phyloP scores from a whole-genome alignment of 2,888 invertebrate genomes.

The Galeruca laticollis region DNA sequence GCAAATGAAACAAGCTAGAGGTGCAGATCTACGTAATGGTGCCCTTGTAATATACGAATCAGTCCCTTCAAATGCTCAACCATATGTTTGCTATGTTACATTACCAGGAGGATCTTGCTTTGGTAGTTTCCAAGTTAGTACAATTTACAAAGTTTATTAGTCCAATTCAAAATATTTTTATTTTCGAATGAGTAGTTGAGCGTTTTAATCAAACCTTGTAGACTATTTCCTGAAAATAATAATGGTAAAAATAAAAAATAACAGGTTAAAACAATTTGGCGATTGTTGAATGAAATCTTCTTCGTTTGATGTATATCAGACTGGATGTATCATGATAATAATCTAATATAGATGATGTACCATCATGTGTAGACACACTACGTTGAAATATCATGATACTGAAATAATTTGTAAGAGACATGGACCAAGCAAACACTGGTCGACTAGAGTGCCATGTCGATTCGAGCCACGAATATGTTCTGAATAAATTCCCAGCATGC shows the following conservation, averaged over 20 bases:
- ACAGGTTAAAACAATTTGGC: conserved; percentile 3
- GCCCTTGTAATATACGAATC: conserved; percentile 96
- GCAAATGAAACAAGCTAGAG: conserved; percentile 95
- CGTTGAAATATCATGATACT: conserved; percentile 5
- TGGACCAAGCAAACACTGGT: background rate
- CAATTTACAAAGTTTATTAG: background rate
- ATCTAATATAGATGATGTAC: conserved; percentile 11
- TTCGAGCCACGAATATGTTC: background rate
- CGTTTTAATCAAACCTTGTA: background rate
- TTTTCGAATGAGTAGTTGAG: background rate
- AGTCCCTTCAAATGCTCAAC: conserved; percentile 89
- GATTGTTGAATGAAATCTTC: conserved; percentile 8
- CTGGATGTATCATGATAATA: conserved; percentile 14
- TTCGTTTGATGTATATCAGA: background rate
- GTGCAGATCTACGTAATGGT: conserved; percentile 86
- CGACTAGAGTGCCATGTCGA: background rate
- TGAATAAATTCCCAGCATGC: background rate
- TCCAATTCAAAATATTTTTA: background rate
- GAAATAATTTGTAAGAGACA: conserved; percentile 11
- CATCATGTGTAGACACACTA: conserved; percentile 13
- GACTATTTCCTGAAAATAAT: background rate
- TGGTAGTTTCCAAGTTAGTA: conserved; percentile 89
- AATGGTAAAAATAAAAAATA: background rate
- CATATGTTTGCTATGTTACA: conserved; percentile 95
- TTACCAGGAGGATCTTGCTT: conserved; percentile 96